Evolutionary conservation across 2,113 vertebrate species (phyloP).

Genomic region (Pseudopipra pipra): DNA sequence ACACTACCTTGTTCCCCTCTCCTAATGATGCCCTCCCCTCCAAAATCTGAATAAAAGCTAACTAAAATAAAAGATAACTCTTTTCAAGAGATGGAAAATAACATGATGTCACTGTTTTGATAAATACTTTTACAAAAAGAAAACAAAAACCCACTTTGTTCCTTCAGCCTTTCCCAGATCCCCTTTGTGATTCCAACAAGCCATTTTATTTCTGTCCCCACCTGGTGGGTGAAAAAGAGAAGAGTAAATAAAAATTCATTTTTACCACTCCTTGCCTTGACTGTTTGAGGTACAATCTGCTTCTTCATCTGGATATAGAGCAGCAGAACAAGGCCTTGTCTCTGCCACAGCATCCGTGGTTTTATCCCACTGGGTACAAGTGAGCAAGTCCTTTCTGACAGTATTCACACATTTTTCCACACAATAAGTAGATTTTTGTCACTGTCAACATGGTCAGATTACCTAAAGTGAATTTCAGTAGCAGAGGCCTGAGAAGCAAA

Average conservation of each 20-base stretch:
- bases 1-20: not conserved
- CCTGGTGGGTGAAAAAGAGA: no score
- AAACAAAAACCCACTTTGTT: not conserved
- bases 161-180: not conserved
- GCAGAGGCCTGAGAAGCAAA: not conserved
- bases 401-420: not conserved
- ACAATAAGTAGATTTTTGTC: not conserved
- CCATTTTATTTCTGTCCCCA: not conserved
- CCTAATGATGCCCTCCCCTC: not conserved
- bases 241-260: not conserved
- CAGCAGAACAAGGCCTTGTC: not conserved
- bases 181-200: not conserved
- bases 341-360: rapidly evolving
- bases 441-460: not conserved
- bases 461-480: not conserved
- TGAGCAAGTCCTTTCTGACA: not conserved
- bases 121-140: not conserved
- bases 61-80: not conserved
- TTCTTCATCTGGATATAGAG: not conserved
- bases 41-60: not conserved
- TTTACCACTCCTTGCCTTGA: not conserved
- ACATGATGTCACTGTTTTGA: not conserved
- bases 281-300: not conserved
- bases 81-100: not conserved
- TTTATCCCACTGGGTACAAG: not conserved